Conservation (phyloP, 2,797 vertebrate genomes). For the Linurgus olivaceus region DNA sequence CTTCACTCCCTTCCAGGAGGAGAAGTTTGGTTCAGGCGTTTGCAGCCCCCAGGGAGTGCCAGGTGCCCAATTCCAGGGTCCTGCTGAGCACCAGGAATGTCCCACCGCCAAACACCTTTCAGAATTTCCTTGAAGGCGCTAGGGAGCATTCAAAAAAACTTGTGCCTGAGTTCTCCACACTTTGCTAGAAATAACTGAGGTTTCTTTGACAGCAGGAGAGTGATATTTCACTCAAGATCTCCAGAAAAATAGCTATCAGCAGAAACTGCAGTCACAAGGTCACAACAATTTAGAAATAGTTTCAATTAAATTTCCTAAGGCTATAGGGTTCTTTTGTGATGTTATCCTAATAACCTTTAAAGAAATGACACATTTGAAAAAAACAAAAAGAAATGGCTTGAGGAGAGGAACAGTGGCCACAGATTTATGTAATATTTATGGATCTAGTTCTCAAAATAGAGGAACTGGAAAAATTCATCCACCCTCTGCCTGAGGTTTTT, state of each 20-base stretch:
- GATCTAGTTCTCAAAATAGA: neutral
- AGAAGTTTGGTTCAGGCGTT: neutral
- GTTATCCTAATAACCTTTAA: constrained; percentile 35
- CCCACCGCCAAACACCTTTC: neutral
- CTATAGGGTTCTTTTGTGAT: neutral
- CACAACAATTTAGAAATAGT: neutral
- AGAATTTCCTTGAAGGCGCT: neutral
- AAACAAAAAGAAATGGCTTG: neutral
- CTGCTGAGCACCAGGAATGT: neutral
- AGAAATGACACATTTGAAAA: neutral
- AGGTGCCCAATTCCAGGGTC: neutral
- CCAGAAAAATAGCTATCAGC: neutral
- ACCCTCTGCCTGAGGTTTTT: neutral
- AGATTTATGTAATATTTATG: constrained; percentile 40
- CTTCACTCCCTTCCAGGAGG: neutral
- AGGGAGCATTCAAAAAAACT: neutral
- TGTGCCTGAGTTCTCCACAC: neutral
- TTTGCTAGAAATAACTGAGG: neutral
- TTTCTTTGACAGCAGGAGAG: neutral
- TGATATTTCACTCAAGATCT: neutral
- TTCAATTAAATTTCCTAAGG: neutral
- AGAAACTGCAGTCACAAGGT: neutral
- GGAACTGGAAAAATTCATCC: neutral
- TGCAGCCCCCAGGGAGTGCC: neutral
- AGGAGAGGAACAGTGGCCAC: neutral